Evolutionary conservation across 30 jellyfish, hydroid and myxozoan species (phyloP), one percentile per base, ranked within the genome.

Genomic region (Chrysaora quinquecirrha): DNA sequence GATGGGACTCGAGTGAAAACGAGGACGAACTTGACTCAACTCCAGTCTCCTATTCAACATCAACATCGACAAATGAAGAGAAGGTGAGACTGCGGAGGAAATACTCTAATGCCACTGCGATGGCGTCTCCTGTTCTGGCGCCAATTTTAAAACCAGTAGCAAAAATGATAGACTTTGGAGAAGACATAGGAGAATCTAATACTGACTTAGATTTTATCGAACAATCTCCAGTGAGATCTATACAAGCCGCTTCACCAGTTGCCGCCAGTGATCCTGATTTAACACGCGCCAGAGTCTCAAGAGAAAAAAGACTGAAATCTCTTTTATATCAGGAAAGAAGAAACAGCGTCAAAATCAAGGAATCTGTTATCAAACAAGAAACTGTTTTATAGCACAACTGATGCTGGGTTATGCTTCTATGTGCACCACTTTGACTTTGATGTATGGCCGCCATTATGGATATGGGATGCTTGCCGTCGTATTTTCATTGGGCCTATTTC

Each of bases 61-160:
- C 73, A n/a, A 62, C 30, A 62, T 78, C 89, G 16, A 49, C 87
- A 2, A 85, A 49, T n/a, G 95, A 56, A 34, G 88, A 65, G 64
- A 64, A 76, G 64, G 84, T 71, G 31, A 75, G 82, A 65, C 84
- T 76, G 34, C 34, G 95, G 30, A 74, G 95, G 73, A 74, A 74
- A 27, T 85, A 85, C 83, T 85, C 95, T 12, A 76, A 85, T 12
- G 89, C 87, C n/a, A 78, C 83, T 4, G 95, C 95, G 19, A 85
- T 85, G 95, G 88, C 95, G 9, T 32, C 89, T 12, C 95, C 95
- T 2, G 85, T 85, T n/a, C 32, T 85, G 34, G 35, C 82, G 33
- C 95, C 95, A 1, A 50, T 68, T 64, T 31, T 71, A 72, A 74
- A 74, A 43, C 47, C 95, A 24, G 64, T 85, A 10, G 65, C 72